phyloP scores from a whole-genome alignment of 2,113 vertebrate genomes.

The Lophura nycthemera region DNA sequence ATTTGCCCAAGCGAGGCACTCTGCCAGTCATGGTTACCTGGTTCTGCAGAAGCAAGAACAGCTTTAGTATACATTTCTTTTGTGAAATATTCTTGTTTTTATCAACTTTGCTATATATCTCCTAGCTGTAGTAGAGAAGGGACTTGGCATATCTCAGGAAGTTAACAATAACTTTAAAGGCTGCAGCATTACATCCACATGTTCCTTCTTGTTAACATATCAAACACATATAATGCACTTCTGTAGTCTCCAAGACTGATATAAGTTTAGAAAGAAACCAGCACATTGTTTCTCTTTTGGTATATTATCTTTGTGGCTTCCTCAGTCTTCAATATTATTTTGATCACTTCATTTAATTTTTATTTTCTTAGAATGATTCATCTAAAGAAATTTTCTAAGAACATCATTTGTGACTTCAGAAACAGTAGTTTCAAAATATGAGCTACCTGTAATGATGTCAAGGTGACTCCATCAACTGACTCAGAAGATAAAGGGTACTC shows the following conservation, averaged over 20 bases:
- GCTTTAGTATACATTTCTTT: neutral
- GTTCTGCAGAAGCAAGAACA: slow-evolving; percentile 76
- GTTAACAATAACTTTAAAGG: neutral
- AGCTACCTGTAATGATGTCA: slow-evolving; percentile 87
- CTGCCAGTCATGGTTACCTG: slow-evolving; percentile 81
- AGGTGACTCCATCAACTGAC: slow-evolving; percentile 72
- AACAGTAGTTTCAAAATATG: neutral
- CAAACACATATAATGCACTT: neutral
- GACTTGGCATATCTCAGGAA: neutral
- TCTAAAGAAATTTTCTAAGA: neutral
- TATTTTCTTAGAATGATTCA: neutral
- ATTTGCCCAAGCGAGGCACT: slow-evolving; percentile 77
- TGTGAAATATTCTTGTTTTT: neutral
- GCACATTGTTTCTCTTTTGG: neutral
- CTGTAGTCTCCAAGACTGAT: neutral
- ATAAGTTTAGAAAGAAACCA: neutral
- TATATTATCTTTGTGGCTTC: neutral
- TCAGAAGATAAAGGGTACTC: slow-evolving; percentile 6
- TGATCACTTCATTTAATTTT: neutral
- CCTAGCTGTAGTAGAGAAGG: neutral
- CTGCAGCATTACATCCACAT: neutral
- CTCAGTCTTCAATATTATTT: neutral
- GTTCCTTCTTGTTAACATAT: neutral
- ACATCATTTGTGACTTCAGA: neutral
- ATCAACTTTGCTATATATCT: neutral